Evolutionary conservation across 2,888 invertebrate genomes (phyloP).

Genomic region (Drosophila mercatorum): DNA sequence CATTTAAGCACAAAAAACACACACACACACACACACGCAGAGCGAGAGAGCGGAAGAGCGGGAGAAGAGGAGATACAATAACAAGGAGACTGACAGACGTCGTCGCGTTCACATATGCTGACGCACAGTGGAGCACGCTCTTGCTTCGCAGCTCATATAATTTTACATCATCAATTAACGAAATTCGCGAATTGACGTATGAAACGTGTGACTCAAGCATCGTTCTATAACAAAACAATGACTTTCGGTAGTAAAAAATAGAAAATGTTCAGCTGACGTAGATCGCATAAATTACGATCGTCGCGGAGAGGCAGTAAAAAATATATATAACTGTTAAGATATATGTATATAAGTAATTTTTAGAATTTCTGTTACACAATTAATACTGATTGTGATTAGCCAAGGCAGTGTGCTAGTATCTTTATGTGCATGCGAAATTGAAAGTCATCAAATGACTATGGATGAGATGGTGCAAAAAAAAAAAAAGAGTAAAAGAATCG

Average conservation of each 20-base stretch:
- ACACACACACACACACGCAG: conserved; percentile 41
- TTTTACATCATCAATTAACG: conserved; percentile 5
- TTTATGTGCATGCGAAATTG: too few relatives aligned
- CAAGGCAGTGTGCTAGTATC: too few relatives aligned
- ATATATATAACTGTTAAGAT: not conserved
- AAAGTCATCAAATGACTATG: too few relatives aligned
- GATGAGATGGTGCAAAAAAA: not conserved
- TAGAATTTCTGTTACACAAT: conserved; percentile 1
- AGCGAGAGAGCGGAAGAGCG: conserved; percentile 5
- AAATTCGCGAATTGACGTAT: conserved; percentile 9
- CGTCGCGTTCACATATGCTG: conserved; percentile 43
- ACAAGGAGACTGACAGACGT: conserved; percentile 48
- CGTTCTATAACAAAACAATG: not conserved
- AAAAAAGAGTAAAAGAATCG: not conserved
- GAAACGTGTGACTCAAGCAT: not conserved
- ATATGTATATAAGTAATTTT: not conserved
- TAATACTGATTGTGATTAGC: not conserved
- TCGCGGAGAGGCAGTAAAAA: not conserved
- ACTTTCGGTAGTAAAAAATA: not conserved
- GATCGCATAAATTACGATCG: not conserved
- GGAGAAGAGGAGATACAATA: conserved; percentile 7
- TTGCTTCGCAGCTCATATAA: conserved; percentile 13
- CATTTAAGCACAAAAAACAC: conserved; percentile 68
- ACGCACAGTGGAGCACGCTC: conserved; percentile 61
- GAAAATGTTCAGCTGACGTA: not conserved